These are phyloP conservation scores for Drosophila peninsularis DNA, from an alignment of 2,888 invertebrate genomes.

Conservation along the genomic window DNA sequence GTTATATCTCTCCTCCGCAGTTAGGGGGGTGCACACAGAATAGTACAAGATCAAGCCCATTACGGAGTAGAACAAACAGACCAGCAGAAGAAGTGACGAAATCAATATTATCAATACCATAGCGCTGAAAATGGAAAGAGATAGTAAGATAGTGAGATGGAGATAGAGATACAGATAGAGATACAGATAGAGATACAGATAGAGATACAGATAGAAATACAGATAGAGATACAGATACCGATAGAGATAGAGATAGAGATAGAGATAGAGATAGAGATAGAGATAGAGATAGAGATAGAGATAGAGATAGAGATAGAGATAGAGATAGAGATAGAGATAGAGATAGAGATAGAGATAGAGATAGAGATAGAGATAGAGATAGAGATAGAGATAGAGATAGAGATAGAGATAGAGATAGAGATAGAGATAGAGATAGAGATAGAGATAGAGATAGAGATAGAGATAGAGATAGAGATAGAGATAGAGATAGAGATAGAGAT, in stretches of 20 bases:
- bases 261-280: not conserved
- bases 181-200: not conserved
- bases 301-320: not conserved
- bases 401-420: not conserved
- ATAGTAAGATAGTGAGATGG: too few species aligned
- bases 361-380: not conserved
- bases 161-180: not conserved
- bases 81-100: not conserved
- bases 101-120: not conserved
- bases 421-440: not conserved
- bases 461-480: not conserved
- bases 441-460: not conserved
- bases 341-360: not conserved
- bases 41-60: slow-evolving; percentile 8
- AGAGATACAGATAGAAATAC: not conserved
- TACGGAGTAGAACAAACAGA: slow-evolving; percentile 3
- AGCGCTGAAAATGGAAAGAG: not conserved
- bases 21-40: not conserved
- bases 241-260: not conserved
- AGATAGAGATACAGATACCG: not conserved
- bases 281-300: not conserved
- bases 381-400: not conserved
- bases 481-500: not conserved
- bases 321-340: not conserved
- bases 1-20: not conserved